Conservation (phyloP, 2,113 vertebrate species). For the Elanus axillaris region DNA sequence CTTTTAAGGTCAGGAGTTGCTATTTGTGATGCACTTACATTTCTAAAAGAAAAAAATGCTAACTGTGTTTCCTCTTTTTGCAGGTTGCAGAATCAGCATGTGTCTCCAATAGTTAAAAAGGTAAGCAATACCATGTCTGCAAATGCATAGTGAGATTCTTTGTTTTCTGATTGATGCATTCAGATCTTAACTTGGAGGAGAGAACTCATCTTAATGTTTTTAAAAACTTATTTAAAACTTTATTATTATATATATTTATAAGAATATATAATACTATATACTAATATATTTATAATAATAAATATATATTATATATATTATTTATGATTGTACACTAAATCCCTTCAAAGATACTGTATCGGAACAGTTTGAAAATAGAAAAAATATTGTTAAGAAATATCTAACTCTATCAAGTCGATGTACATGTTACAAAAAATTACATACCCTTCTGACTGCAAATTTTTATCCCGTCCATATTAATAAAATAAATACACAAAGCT, state of each 20-base stretch:
- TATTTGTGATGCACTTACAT: not conserved
- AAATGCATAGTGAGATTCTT: not conserved
- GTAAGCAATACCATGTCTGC: not conserved
- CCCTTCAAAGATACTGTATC: not conserved
- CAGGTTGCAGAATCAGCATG: constrained; percentile 16
- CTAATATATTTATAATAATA: too few relatives aligned
- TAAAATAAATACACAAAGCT: not conserved
- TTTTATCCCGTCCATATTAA: not conserved
- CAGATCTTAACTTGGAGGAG: not conserved
- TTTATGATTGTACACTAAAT: not conserved
- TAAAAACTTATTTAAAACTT: not conserved
- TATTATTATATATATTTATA: not conserved
- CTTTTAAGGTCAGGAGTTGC: not conserved
- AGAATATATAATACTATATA: too few relatives aligned
- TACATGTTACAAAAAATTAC: not conserved
- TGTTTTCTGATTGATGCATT: not conserved
- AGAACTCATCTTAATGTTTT: not conserved
- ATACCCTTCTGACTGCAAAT: not conserved
- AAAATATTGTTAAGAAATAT: not conserved
- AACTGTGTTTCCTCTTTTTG: not conserved
- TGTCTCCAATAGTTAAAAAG: constrained; percentile 10
- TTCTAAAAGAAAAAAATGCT: not conserved
- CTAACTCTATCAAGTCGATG: not conserved
- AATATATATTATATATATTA: not conserved
- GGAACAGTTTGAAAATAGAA: not conserved